These are phyloP conservation scores for Drosophila virilis DNA, from an alignment of 1,140 invertebrate species.

Conservation along the genomic window DNA sequence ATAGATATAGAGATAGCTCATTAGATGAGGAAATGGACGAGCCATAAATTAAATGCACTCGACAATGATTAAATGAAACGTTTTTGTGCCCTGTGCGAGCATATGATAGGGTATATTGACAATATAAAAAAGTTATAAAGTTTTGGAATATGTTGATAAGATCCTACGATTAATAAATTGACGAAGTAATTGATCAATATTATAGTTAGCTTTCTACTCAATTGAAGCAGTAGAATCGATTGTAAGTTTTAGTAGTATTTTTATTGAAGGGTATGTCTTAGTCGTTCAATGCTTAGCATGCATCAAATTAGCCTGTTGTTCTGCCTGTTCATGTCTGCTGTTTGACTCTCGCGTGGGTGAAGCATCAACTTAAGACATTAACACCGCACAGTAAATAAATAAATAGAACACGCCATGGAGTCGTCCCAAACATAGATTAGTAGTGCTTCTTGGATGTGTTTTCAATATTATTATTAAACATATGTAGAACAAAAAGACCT, in stretches of 20 bases:
- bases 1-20: constrained; percentile 40
- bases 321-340: constrained; percentile 41
- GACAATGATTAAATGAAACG: constrained; percentile 61
- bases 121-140: too few relatives aligned
- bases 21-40: constrained; percentile 39
- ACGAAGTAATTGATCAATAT: too few relatives aligned
- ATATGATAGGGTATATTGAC: constrained; percentile 2
- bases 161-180: too few relatives aligned
- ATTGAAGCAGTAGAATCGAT: not conserved
- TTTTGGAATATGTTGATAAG: too few relatives aligned
- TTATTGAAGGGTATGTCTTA: not conserved
- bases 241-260: not conserved
- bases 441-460: constrained; percentile 58
- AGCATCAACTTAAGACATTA: constrained; percentile 61
- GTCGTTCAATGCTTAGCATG: not conserved
- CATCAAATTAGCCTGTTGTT: constrained; percentile 6
- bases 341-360: constrained; percentile 58
- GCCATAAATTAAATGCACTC: constrained; percentile 70
- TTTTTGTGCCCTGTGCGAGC: constrained; percentile 20
- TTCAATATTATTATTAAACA: constrained; percentile 55
- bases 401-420: constrained; percentile 54
- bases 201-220: too few relatives aligned
- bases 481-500: constrained; percentile 38
- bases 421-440: constrained; percentile 57
- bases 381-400: constrained; percentile 62